Base-by-base conservation (phyloP, 2,888 invertebrate species). In the Athrips mouffetella region DNA sequence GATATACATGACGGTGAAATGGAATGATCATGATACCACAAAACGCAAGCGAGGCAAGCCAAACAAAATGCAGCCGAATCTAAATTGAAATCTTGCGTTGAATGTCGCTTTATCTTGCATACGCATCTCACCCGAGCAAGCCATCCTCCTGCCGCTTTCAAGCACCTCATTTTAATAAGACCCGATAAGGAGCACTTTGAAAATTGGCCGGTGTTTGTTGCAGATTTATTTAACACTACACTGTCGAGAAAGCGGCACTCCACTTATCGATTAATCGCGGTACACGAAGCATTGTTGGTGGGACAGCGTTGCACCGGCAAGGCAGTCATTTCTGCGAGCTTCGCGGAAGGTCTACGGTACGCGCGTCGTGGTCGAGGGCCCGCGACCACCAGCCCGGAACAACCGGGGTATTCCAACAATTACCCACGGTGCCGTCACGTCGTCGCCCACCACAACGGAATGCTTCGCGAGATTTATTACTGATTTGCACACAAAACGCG, bases 71-170 rank as follows among this genome's bases (percentile, higher is more conserved):
- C 74, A 77, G 62, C 53, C 60, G 66, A 70, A 84, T 85, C 80
- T 84, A 78, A 84, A 83, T 85, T 80, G 77, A 82, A 83, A 85
- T 86, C 83, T 81, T 66, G 67, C 62, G 66, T 65, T 65, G 76
- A 74, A 73, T 76, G 77, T 77, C 67, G 63, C 59, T 67, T 67
- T 79, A 83, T 84, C 81, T 70, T 61, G 69, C 65, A 67, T 64
- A 75, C 66, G 69, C 63, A 80, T 85, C 87, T 85, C 80, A 88
- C 88, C 86, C 88, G 84, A 63, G 87, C 79, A 60, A 87, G 77
- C 88, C 87, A 88, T 80, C 84, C 87, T 79, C 88, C 80, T 53
- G 88, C 86, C 58, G 79, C 77, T 81, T 80, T 85, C 75, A 88
- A 82, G 67, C 87, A 87, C 84, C 86, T 84, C 87, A 88, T 88